Conservation (phyloP, 2,888 invertebrate genomes). For the Dryomyza anilis region DNA sequence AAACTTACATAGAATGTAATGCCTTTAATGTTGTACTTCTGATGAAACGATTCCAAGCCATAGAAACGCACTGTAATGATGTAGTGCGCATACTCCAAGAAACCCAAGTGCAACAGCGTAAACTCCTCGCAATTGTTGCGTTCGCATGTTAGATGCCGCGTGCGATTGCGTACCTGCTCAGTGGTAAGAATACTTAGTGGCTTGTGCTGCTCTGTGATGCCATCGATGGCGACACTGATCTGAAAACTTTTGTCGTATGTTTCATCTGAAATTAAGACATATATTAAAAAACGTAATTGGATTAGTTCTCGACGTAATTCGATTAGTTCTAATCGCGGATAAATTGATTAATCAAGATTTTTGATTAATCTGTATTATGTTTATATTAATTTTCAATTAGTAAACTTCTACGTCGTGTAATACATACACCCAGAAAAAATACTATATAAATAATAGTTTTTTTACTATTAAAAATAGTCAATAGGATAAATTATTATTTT, state of each 20-base stretch:
- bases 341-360: too few species aligned
- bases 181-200: slow-evolving; percentile 70
- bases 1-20: slow-evolving; percentile 86
- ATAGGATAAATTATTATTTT: too few species aligned
- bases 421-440: too few species aligned
- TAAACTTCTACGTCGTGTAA: too few species aligned
- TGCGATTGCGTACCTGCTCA: slow-evolving; percentile 75
- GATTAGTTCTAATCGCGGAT: not conserved
- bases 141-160: slow-evolving; percentile 81
- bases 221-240: slow-evolving; percentile 83
- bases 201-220: slow-evolving; percentile 76
- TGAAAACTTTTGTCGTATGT: slow-evolving; percentile 88
- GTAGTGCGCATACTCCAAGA: slow-evolving; percentile 86
- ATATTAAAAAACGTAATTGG: too few species aligned
- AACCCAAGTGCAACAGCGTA: slow-evolving; percentile 85
- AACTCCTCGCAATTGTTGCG: slow-evolving; percentile 85
- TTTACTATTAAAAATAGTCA: too few species aligned
- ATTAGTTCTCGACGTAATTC: not conserved
- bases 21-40: slow-evolving; percentile 81
- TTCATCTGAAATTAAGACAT: slow-evolving; percentile 71
- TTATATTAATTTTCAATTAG: too few species aligned
- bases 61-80: slow-evolving; percentile 82
- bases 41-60: slow-evolving; percentile 83
- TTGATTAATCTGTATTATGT: too few species aligned
- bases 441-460: too few species aligned